These are phyloP conservation scores for Calameuta pallipes DNA, from an alignment of 2,888 invertebrate genomes.

Conservation along the genomic window DNA sequence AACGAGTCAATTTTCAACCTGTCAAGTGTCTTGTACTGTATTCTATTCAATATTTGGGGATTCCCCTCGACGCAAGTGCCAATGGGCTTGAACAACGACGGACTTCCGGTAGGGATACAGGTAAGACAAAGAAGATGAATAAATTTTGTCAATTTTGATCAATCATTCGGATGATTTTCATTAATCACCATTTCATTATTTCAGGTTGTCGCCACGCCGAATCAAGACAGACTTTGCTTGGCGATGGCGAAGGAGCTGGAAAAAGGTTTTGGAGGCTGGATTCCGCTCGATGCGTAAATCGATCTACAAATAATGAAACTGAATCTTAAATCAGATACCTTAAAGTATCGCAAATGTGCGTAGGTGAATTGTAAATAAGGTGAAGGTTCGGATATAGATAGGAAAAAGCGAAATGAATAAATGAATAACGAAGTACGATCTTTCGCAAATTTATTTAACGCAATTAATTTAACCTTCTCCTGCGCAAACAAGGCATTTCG, in stretches of 20 bases:
- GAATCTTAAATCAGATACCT: background rate
- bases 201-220: constrained; percentile 78
- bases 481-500: background rate
- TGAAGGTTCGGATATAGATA: background rate
- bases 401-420: background rate
- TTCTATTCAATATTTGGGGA: constrained; percentile 78
- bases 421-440: background rate
- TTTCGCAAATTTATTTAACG: background rate
- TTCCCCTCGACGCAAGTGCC: constrained; percentile 83
- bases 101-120: constrained; percentile 83
- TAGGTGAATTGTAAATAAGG: background rate
- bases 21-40: constrained; percentile 73
- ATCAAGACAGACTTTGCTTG: constrained; percentile 83
- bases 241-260: constrained; percentile 85
- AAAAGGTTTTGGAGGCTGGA: constrained; percentile 85
- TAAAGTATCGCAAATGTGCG: too few relatives aligned
- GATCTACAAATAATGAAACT: background rate
- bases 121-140: constrained; percentile 59
- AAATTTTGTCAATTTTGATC: background rate
- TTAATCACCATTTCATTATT: constrained; percentile 31
- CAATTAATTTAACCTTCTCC: background rate
- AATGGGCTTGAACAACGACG: constrained; percentile 72
- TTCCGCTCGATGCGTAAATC: constrained; percentile 65
- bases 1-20: constrained; percentile 71
- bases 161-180: background rate